Evolutionary conservation across 2,888 invertebrate species (phyloP).

Genomic region (Anodontia alba): DNA sequence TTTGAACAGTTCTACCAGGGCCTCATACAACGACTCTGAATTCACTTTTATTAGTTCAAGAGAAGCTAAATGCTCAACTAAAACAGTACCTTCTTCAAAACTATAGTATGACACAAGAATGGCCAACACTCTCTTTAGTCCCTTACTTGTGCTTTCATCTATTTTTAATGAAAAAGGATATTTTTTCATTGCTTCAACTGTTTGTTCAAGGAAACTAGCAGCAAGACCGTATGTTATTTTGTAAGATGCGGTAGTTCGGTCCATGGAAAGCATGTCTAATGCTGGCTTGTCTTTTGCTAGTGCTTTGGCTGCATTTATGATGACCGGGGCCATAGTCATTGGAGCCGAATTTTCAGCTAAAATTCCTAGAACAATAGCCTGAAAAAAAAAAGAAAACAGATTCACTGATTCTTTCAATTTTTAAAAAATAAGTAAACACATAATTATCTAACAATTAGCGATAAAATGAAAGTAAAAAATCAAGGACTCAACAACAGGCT

Average conservation of each 20-base stretch:
- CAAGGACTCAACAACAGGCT: too few relatives aligned
- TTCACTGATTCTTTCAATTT: too few relatives aligned
- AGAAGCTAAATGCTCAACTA: conserved; percentile 52
- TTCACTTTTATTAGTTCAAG: conserved; percentile 42
- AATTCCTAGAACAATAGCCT: background rate
- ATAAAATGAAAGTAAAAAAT: too few relatives aligned
- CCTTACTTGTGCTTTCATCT: conserved; percentile 47
- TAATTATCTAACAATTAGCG: too few relatives aligned
- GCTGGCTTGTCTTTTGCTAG: background rate
- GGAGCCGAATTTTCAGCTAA: background rate
- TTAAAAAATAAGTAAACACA: too few relatives aligned
- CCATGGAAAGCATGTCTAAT: conserved; percentile 13
- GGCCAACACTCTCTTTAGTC: conserved; percentile 44
- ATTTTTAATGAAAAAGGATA: conserved; percentile 42
- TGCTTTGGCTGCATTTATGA: background rate
- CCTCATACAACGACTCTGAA: conserved; percentile 30
- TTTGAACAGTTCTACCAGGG: conserved; percentile 43
- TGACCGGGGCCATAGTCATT: background rate
- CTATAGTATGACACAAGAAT: conserved; percentile 45
- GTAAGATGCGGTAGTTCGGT: conserved; percentile 40
- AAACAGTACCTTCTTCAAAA: conserved; percentile 19
- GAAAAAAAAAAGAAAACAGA: background rate
- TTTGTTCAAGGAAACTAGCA: conserved; percentile 10
- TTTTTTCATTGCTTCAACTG: background rate
- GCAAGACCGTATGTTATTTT: conserved; percentile 36